Percentiles rank a stretch among this genome's conserved stretches.
Conservation (phyloP, 37 sponge, comb jelly and placozoan genomes). For the Sycon ciliatum region DNA sequence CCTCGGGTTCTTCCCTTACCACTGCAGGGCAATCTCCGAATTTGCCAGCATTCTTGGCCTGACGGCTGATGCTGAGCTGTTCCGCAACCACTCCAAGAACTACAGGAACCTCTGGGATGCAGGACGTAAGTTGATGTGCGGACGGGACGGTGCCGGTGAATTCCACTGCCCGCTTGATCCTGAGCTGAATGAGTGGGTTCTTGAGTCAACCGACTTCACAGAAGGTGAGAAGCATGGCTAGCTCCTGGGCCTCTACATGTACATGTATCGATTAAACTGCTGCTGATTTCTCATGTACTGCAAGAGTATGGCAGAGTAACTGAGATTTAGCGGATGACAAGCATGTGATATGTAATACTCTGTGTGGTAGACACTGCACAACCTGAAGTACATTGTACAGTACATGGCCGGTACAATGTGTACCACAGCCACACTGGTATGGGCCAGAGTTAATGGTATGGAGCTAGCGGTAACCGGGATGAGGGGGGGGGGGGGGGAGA, state of each 20-base stretch:
- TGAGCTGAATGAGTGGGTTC: slow-evolving; percentile 31
- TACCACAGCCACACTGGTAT: too few relatives aligned
- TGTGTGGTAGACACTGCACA: too few relatives aligned
- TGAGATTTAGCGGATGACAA: too few relatives aligned
- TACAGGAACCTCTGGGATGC: slow-evolving; percentile 43
- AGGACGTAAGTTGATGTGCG: slow-evolving; percentile 38
- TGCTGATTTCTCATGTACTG: not conserved
- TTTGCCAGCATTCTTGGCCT: slow-evolving; percentile 22
- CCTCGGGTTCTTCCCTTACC: not conserved
- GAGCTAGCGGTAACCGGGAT: too few relatives aligned
- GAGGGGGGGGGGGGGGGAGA: too few relatives aligned
- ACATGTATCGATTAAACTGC: not conserved
- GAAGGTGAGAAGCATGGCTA: slow-evolving; percentile 30
- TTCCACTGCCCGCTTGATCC: slow-evolving; percentile 45
- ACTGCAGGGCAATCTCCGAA: slow-evolving; percentile 27
- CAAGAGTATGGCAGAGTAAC: too few relatives aligned
- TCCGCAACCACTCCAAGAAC: slow-evolving; percentile 37
- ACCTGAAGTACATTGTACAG: too few relatives aligned
- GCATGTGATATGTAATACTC: too few relatives aligned
- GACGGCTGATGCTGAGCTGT: slow-evolving; percentile 18
- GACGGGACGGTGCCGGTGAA: slow-evolving; percentile 14
- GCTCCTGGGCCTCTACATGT: not conserved
- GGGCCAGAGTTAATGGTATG: too few relatives aligned
- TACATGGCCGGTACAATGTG: too few relatives aligned
- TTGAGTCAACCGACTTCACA: slow-evolving; percentile 24